Conservation (phyloP, 2,797 vertebrate genomes). For the Sebastes diploproa region DNA sequence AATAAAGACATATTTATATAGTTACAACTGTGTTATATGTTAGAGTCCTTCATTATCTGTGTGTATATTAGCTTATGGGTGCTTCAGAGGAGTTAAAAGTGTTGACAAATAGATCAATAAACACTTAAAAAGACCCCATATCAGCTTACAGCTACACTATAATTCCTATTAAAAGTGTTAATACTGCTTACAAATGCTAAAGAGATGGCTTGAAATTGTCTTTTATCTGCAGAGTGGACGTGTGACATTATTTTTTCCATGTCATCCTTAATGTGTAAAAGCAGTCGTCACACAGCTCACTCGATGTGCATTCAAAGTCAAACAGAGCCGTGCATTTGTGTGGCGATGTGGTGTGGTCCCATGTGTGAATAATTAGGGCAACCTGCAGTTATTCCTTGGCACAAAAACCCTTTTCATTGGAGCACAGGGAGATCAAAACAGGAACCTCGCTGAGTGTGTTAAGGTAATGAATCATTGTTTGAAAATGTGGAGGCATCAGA, state of each 20-base stretch:
- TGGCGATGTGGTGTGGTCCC: slow-evolving; percentile 41
- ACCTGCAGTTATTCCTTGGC: slow-evolving; percentile 66
- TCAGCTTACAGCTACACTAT: not conserved
- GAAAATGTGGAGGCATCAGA: slow-evolving; percentile 37
- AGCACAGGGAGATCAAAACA: slow-evolving; percentile 57
- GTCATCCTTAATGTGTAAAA: not conserved
- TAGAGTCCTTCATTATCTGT: not conserved
- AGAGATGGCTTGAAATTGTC: not conserved
- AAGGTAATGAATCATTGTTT: slow-evolving; percentile 52
- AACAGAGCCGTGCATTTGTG: slow-evolving; percentile 31
- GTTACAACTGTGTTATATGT: not conserved
- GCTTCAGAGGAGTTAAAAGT: not conserved
- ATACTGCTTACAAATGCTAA: not conserved
- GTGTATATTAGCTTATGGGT: not conserved
- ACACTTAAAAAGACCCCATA: not conserved
- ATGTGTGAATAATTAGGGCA: slow-evolving; percentile 74
- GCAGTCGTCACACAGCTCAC: slow-evolving; percentile 9
- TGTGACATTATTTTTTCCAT: not conserved
- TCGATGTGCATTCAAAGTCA: slow-evolving; percentile 20
- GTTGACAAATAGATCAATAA: not conserved
- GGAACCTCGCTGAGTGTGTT: slow-evolving; percentile 40
- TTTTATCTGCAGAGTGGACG: not conserved
- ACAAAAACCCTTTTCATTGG: slow-evolving; percentile 63
- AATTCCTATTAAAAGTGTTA: not conserved
- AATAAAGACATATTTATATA: not conserved